Evolutionary conservation across 1,140 invertebrate genomes (phyloP), one percentile per base, ranked within the genome.

Genomic region (Cydia splendana): DNA sequence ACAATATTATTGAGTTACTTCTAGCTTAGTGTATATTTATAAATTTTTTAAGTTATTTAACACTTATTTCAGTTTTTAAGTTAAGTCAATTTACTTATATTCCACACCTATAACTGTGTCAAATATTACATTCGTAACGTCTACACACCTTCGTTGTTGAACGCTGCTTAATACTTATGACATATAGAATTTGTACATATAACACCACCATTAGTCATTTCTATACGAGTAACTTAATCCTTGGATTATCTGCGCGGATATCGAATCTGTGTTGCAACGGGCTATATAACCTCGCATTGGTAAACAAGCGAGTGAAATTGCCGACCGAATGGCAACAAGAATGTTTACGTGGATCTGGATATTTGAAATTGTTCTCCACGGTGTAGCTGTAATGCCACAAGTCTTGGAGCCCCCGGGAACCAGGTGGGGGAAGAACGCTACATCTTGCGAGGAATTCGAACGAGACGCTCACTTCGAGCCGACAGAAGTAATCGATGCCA

Each of bases 381-480:
- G 73, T 76, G 78, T 77, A 38, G 34, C 24, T 24, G 24, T 24
- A 24, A 1, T 83, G 76, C 74, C 75, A 30, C 73, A 65, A 57
- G 77, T 57, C 48, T 62, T 57, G 30, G 75, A 76, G 69, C 42
- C 30, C 18, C 73, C 30, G 38, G 28, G 51, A 62, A 24, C 57
- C 20, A 62, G 57, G 57, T 62, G 57, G 45, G 53, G 30, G 67
- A 74, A 80, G 18, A 78, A 82, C 53, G 75, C 81, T 73, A 89
- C 88, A 1, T 86, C 86, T 67, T 92, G 88, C 75, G 88, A 92
- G 74, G 83, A 88, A 80, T 92, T 92, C 45, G 89, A 90, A 81
- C 77, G 65, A 9, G 84, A 76, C 10, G 85, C 86, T 6, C 77
- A 76, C 15, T 90, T 91, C 75, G 80, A 87, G 51, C 84, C 88